Evolutionary conservation across 1,140 invertebrate genomes (phyloP), one percentile per base, ranked within the genome.

Genomic region (Drosophila elegans): DNA sequence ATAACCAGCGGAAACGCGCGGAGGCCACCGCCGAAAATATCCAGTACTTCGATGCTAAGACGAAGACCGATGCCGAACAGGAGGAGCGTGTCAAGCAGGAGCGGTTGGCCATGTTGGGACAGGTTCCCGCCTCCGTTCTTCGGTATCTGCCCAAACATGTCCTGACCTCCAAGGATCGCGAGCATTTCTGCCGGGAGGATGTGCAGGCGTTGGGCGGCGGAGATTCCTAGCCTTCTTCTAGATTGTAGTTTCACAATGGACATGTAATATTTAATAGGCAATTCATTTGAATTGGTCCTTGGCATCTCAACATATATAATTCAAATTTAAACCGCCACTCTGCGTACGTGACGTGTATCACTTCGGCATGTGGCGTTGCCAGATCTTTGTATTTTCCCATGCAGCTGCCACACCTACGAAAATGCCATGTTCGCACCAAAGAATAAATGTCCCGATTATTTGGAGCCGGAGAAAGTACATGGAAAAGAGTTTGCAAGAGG

Each of bases 281-380:
- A 29, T 41, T 56, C 45, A 32, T 38, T 36, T 10, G 6, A 46
- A 16, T 16, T 13, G 4, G 41, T 4, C 41, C 4, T 44, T 44
- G 12, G 12, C 4, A 4, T 27, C 11, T 29, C 3, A 45, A 16
- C 27, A 68, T 51, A 44, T 5, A 38, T 38, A n/a, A 63, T 44
- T 73, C 69, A 7, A 52, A 78, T 78, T 67, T 41, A 7, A 36
- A 16, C 12, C 57, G 69, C 74, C 74, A 68, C 34, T 32, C 6
- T 60, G 78, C 48, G 42, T 86, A 86, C 83, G 83, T 86, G 83
- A 82, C 78, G 83, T 76, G 61, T 59, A 51, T 54, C 82, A 85
- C 61, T 42, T 3, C 9, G 3, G 3, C 21, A 25, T 2, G 12
- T 5, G 4, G 51, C 34, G 68, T 21, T 57, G 59, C 42, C 67